These are phyloP conservation scores for Natator depressus DNA, from an alignment of 2,113 vertebrate genomes.

Conservation along the genomic window DNA sequence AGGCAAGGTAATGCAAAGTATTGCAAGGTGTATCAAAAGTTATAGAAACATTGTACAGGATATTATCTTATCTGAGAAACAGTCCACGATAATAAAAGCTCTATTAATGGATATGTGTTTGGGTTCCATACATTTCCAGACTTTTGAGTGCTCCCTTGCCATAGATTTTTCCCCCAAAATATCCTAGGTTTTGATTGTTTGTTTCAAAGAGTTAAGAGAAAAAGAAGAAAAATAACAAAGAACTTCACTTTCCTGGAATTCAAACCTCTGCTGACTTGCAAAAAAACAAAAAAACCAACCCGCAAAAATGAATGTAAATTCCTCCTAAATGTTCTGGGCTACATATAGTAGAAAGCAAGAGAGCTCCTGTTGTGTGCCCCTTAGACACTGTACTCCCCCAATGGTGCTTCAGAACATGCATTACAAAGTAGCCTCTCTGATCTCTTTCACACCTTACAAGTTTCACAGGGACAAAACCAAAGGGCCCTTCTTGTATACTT, in stretches of 20 bases:
- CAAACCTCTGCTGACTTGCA: neutral
- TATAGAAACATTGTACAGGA: neutral
- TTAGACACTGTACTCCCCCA: neutral
- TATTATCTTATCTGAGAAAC: neutral
- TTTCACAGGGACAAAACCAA: neutral
- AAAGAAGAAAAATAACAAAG: neutral
- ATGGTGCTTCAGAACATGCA: neutral
- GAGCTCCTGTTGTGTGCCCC: neutral
- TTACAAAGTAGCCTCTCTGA: neutral
- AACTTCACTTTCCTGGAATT: neutral
- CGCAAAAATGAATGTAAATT: neutral
- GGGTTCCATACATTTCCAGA: neutral
- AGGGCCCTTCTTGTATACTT: neutral
- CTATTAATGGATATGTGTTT: neutral
- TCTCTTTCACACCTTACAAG: neutral
- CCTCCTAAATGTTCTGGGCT: neutral
- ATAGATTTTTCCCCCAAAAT: neutral
- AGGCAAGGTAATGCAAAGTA: conserved; percentile 23
- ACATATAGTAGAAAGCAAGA: neutral
- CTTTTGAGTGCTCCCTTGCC: neutral
- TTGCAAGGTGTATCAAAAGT: neutral
- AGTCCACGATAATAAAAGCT: conserved; percentile 3
- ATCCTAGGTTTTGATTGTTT: neutral
- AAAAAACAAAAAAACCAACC: neutral
- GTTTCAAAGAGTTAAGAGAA: neutral